Evolutionary conservation across 64 coral and sea anemone genomes (phyloP).

Genomic region (Acropora tenuis): DNA sequence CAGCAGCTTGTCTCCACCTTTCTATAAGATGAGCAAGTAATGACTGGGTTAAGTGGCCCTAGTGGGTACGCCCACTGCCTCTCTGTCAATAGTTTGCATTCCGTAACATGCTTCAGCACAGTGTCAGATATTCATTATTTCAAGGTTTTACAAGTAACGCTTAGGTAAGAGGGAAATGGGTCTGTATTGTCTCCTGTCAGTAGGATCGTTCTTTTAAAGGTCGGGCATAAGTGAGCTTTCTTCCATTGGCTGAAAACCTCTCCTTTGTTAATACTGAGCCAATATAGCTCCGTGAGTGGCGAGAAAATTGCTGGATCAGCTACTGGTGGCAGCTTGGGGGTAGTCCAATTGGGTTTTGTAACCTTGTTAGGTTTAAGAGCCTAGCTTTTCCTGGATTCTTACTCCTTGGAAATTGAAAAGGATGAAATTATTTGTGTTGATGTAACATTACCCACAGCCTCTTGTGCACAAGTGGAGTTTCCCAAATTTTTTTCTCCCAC

Average conservation of each 20-base stretch:
- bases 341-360: too few relatives aligned
- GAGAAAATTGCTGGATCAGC: too few relatives aligned
- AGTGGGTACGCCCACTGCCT: neutral
- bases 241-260: neutral
- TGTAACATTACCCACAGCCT: too few relatives aligned
- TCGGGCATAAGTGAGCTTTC: neutral
- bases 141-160: neutral
- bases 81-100: neutral
- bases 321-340: too few relatives aligned
- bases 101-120: neutral
- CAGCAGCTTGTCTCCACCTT: slow-evolving; percentile 2
- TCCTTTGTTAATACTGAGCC: neutral
- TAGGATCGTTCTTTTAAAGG: neutral
- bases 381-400: too few relatives aligned
- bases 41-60: neutral
- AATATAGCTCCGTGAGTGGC: too few relatives aligned
- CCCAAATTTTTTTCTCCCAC: too few relatives aligned
- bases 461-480: too few relatives aligned
- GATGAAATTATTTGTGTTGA: too few relatives aligned
- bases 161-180: too few relatives aligned
- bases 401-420: too few relatives aligned
- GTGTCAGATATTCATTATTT: neutral
- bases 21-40: neutral
- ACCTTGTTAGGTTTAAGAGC: too few relatives aligned
- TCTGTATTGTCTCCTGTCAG: neutral